Base-by-base conservation (phyloP, 2,797 vertebrate species). In the Myripristis jacobus region DNA sequence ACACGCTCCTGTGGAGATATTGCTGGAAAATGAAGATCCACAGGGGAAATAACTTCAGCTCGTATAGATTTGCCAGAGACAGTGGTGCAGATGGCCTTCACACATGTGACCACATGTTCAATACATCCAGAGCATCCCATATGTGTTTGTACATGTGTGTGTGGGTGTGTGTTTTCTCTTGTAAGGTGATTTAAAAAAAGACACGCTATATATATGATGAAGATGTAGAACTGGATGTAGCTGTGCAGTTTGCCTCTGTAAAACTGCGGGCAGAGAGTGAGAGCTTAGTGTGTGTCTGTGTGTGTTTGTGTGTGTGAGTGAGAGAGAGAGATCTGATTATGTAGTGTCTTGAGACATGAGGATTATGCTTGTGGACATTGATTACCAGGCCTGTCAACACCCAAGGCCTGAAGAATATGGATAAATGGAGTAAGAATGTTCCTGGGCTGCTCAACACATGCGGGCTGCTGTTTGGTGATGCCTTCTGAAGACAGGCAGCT, bases 331-430 rank as follows among this genome's bases (percentile, higher is more conserved):
- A 88, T 88, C 77, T 81, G 70, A 79, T 77, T 80, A 62, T 81
- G 66, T 72, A 58, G 67, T 75, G 87, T 81, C 82, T 86, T 73
- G 83, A 90, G 86, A 92, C 87, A 71, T 27, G 74, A 86, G 81
- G 85, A 89, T 91, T 92, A 88, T 87, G 72, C 84, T 88, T 84
- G 80, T 88, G 90, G 87, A 90, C 87, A 87, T 85, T 90, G 89
- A 91, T 92, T 92, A 92, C 88, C 77, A 75, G 87, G 79, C 81
- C 88, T 92, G 91, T 91, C 91, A 89, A 86, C 83, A 86, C 75
- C 78, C 82, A 89, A 92, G 84, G 79, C 84, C 78, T 86, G 86
- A 85, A 87, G 79, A 83, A 89, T 92, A 89, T 79, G 87, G 86
- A 92, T 92, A 92, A 91, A 93, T 91, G 86, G 82, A 87, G 90